Evolutionary conservation across 2,113 vertebrate genomes (phyloP).

Genomic region (Cephalopterus ornatus): DNA sequence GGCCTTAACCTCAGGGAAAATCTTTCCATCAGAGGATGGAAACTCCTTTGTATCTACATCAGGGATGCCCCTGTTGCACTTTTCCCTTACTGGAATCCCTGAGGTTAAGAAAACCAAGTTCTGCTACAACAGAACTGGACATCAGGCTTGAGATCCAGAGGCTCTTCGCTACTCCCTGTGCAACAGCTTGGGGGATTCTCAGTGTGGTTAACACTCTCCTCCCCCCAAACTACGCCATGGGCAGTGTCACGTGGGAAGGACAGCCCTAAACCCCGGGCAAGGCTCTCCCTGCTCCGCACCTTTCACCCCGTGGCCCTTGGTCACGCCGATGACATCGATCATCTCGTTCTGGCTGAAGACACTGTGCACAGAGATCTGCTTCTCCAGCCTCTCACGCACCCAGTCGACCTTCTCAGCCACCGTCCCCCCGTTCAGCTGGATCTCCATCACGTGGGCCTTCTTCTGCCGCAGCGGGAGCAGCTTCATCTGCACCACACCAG

Average conservation of each 20-base stretch:
- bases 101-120: not conserved
- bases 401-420: slow-evolving; percentile 82
- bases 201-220: not conserved
- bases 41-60: not conserved
- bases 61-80: not conserved
- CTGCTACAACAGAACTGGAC: not conserved
- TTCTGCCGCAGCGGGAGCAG: slow-evolving; percentile 80
- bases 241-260: not conserved
- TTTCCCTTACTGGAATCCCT: not conserved
- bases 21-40: not conserved
- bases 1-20: not conserved
- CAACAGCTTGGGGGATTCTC: not conserved
- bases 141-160: not conserved
- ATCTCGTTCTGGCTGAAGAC: slow-evolving; percentile 80
- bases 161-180: not conserved
- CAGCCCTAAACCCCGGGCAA: not conserved
- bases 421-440: slow-evolving; percentile 78
- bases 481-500: slow-evolving; percentile 70
- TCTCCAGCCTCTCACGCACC: slow-evolving; percentile 78
- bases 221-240: not conserved
- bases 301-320: slow-evolving; percentile 82
- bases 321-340: slow-evolving; percentile 81
- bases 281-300: slow-evolving; percentile 42
- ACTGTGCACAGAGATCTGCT: slow-evolving; percentile 70
- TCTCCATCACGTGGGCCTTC: slow-evolving; percentile 83